Conservation (phyloP, 2,888 invertebrate genomes). For the Malacosoma neustria region DNA sequence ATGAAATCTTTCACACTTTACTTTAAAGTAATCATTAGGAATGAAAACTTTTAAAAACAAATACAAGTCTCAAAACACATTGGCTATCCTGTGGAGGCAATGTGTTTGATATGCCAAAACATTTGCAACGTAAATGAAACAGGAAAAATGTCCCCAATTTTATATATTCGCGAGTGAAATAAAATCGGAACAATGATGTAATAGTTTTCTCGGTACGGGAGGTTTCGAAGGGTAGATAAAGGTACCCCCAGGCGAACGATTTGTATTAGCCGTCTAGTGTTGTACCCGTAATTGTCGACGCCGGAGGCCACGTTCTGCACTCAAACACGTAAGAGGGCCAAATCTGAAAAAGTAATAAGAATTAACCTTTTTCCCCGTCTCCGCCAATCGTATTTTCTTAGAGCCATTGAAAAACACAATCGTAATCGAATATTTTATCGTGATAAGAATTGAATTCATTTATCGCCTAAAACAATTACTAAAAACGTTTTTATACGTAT, state of each 20-base stretch:
- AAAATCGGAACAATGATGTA: conserved; percentile 48
- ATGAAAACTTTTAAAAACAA: too few species aligned
- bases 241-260: conserved; percentile 63
- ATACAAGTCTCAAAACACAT: conserved; percentile 12
- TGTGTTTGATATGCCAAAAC: conserved; percentile 15
- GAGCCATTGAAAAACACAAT: conserved; percentile 7
- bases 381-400: conserved; percentile 19
- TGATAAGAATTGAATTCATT: not conserved
- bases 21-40: too few species aligned
- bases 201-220: conserved; percentile 46
- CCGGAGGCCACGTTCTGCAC: conserved; percentile 53
- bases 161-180: conserved; percentile 29
- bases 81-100: conserved; percentile 14
- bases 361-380: conserved; percentile 22
- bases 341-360: conserved; percentile 46
- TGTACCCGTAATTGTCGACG: conserved; percentile 68
- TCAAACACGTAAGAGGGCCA: conserved; percentile 47
- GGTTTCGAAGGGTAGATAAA: conserved; percentile 47
- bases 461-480: not conserved
- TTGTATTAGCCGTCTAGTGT: conserved; percentile 71
- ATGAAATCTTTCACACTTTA: too few species aligned
- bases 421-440: not conserved
- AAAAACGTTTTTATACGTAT: conserved; percentile 10
- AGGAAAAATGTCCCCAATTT: conserved; percentile 24
- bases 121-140: conserved; percentile 20